Percentiles rank a stretch among this genome's conserved stretches.
phyloP scores from a whole-genome alignment of 2,113 vertebrate species.

The Caranx melampygus region DNA sequence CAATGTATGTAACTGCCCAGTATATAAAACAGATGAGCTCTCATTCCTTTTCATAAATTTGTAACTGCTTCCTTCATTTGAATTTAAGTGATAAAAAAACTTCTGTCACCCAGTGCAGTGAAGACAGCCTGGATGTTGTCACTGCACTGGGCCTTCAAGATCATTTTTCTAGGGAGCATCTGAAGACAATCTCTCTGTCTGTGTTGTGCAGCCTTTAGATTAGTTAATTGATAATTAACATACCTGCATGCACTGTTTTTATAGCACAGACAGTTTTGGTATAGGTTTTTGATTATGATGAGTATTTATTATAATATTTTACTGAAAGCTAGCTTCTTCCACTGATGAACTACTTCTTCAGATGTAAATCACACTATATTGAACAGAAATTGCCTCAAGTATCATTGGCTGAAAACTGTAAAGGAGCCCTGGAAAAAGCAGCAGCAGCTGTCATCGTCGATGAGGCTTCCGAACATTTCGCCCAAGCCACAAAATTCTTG shows the following conservation, averaged over 20 bases:
- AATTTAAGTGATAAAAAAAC: constrained; percentile 1
- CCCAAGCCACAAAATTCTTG: constrained; percentile 5
- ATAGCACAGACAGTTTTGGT: neutral
- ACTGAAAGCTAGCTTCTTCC: neutral
- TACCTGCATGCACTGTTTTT: neutral
- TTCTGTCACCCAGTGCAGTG: neutral
- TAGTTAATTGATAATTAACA: constrained; percentile 18
- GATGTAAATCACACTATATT: constrained; percentile 14
- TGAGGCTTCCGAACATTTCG: constrained; percentile 16
- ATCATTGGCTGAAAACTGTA: constrained; percentile 19
- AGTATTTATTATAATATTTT: constrained; percentile 7
- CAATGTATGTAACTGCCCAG: neutral
- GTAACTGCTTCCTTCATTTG: neutral
- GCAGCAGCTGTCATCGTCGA: constrained; percentile 18
- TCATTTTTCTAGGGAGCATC: constrained; percentile 8
- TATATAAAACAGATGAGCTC: constrained; percentile 21
- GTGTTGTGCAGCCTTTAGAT: constrained; percentile 7
- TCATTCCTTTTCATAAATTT: neutral
- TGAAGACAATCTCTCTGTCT: constrained; percentile 12
- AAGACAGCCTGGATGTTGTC: neutral
- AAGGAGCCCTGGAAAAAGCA: constrained; percentile 8
- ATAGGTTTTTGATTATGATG: neutral
- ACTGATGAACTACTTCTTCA: neutral
- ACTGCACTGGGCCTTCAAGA: neutral
- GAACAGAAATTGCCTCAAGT: neutral